Evolutionary conservation across 2,888 invertebrate species (phyloP).

Genomic region (Malthinus flaveolus): DNA sequence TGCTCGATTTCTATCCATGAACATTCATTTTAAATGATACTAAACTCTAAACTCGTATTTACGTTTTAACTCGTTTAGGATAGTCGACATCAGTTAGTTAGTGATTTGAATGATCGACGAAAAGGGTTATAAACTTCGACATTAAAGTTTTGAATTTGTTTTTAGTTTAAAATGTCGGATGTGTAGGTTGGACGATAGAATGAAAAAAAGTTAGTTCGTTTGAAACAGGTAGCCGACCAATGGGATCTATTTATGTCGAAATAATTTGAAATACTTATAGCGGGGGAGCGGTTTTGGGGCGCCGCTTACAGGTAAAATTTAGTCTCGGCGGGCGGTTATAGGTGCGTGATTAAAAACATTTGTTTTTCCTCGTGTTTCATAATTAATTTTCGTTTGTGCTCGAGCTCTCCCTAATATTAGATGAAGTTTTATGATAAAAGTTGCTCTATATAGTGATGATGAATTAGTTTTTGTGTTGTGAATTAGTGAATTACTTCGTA

Average conservation of each 20-base stretch:
- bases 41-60: too few species aligned
- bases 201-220: constrained; percentile 40
- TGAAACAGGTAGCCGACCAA: constrained; percentile 46
- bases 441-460: constrained; percentile 12
- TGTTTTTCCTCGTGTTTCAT: constrained; percentile 26
- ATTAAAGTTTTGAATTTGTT: too few species aligned
- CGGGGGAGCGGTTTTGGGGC: constrained; percentile 39
- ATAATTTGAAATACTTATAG: constrained; percentile 46
- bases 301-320: constrained; percentile 35
- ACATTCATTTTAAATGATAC: too few species aligned
- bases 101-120: constrained; percentile 6
- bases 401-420: constrained; percentile 18
- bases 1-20: too few species aligned
- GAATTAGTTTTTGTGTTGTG: constrained; percentile 15
- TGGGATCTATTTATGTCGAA: constrained; percentile 39
- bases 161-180: constrained; percentile 20
- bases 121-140: too few species aligned
- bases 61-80: too few species aligned
- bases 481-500: constrained; percentile 7
- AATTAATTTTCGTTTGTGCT: constrained; percentile 18
- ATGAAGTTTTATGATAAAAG: constrained; percentile 22
- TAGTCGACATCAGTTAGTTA: too few species aligned
- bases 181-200: constrained; percentile 36
- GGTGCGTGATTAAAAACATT: constrained; percentile 31
- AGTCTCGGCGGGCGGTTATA: constrained; percentile 41